phyloP scores from a whole-genome alignment of 2,113 vertebrate species.

The Carlito syrichta region DNA sequence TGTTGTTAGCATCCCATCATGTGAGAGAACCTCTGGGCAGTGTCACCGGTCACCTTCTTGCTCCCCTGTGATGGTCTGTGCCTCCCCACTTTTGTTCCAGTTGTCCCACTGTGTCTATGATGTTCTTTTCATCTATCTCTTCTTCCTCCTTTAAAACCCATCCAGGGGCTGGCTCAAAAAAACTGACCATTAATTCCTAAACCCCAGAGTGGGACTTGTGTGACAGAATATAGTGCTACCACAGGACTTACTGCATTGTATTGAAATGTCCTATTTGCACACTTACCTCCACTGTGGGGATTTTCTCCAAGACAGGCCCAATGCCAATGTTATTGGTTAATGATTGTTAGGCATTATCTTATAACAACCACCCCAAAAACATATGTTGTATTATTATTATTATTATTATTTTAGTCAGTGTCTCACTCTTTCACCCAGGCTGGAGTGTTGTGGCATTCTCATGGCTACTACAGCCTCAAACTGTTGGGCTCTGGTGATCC shows the following conservation, averaged over 20 bases:
- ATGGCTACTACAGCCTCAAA: too few relatives aligned
- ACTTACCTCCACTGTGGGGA: fast-evolving
- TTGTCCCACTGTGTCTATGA: background rate
- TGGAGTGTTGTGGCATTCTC: too few relatives aligned
- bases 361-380: background rate
- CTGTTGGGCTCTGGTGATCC: too few relatives aligned
- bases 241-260: background rate
- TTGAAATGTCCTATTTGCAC: background rate
- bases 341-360: background rate
- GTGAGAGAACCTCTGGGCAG: background rate
- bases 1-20: background rate
- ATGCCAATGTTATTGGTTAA: background rate
- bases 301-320: background rate
- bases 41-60: fast-evolving
- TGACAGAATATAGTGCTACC: background rate
- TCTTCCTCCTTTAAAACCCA: background rate
- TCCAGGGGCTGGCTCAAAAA: background rate
- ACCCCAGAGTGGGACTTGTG: background rate
- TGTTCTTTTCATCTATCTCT: background rate
- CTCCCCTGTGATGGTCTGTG: background rate
- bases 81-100: background rate
- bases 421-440: too few relatives aligned
- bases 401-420: too few relatives aligned
- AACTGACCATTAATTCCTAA: background rate
- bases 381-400: too few relatives aligned